Evolutionary conservation across 2,797 vertebrate species (phyloP).

Genomic region (Heteromormyrus szaboi): DNA sequence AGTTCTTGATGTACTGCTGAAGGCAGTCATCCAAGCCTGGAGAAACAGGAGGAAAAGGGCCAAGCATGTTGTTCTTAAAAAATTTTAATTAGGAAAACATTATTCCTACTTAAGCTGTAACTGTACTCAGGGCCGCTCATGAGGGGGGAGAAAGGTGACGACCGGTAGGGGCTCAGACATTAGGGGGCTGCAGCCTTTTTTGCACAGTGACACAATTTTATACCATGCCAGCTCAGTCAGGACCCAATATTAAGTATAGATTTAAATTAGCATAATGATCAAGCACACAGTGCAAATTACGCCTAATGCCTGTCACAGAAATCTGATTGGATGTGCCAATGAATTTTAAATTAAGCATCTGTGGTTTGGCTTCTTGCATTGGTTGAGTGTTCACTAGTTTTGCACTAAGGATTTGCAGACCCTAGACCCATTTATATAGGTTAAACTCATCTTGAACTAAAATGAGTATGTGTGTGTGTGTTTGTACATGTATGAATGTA

Average conservation of each 20-base stretch:
- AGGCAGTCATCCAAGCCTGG: constrained; percentile 60
- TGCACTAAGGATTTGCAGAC: background rate
- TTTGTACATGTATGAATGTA: too few relatives aligned
- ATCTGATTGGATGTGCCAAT: background rate
- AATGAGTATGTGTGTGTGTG: too few relatives aligned
- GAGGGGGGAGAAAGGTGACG: background rate
- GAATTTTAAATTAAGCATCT: background rate
- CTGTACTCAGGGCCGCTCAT: background rate
- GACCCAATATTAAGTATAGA: background rate
- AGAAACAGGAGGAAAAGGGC: background rate
- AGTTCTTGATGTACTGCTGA: constrained; percentile 60
- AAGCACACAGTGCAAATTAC: background rate
- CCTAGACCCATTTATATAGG: too few relatives aligned
- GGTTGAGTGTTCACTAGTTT: background rate
- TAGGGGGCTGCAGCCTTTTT: background rate
- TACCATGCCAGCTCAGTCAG: background rate
- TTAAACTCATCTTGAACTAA: too few relatives aligned
- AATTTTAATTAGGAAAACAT: background rate
- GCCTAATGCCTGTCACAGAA: background rate
- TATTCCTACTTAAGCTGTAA: background rate
- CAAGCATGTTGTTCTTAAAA: background rate
- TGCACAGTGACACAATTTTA: background rate
- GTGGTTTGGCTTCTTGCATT: background rate
- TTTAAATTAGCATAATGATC: background rate
- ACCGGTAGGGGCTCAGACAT: background rate